Conservation (phyloP, 2,797 vertebrate genomes). For the Silurus aristotelis region DNA sequence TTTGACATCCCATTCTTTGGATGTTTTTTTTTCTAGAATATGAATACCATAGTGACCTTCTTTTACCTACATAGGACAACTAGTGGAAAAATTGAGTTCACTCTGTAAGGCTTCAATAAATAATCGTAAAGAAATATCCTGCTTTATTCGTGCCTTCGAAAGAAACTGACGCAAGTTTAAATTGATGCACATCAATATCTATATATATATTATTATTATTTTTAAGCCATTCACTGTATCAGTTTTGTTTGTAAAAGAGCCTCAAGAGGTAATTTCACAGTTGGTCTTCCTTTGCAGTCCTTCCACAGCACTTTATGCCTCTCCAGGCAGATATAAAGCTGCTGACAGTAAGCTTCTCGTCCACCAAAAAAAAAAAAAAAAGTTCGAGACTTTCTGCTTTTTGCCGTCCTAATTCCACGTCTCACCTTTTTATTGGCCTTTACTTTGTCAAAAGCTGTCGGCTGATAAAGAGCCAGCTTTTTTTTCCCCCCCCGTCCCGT, state of each 20-base stretch:
- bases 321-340: constrained; percentile 29
- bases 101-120: background rate
- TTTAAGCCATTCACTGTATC: constrained; percentile 1
- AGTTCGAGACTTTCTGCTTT: background rate
- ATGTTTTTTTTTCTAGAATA: background rate
- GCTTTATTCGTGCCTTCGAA: background rate
- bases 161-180: background rate
- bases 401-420: constrained; percentile 11
- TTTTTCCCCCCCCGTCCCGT: no score
- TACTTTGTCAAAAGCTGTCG: constrained; percentile 9
- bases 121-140: no score
- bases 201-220: no score
- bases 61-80: background rate
- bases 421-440: constrained; percentile 23
- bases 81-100: background rate
- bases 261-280: constrained; percentile 12
- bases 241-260: constrained; percentile 27
- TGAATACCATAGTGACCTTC: background rate
- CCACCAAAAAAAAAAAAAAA: background rate
- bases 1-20: background rate
- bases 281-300: background rate
- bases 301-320: constrained; percentile 9
- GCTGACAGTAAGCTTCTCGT: constrained; percentile 26
- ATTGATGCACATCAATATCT: no score
- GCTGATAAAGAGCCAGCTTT: background rate